These are phyloP conservation scores for Regulus satrapa DNA, from an alignment of 2,113 vertebrate species.

Conservation along the genomic window DNA sequence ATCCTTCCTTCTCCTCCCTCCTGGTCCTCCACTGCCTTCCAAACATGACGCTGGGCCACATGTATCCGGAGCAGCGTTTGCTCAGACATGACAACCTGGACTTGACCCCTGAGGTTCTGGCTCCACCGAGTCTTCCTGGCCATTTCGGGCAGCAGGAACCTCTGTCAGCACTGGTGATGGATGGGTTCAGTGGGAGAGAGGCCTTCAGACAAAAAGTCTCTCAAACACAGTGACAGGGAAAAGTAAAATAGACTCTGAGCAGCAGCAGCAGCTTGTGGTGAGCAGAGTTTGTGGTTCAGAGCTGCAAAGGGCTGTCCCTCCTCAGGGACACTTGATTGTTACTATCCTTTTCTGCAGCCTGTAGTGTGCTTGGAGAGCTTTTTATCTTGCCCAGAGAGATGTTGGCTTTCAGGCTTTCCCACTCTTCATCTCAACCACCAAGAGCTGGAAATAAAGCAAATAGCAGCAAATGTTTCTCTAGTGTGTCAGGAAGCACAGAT, in stretches of 20 bases:
- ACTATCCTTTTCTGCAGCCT: background rate
- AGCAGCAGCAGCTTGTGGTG: background rate
- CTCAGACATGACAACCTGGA: conserved; percentile 76
- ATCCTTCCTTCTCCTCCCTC: conserved; percentile 61
- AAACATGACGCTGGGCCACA: background rate
- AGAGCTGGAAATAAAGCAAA: background rate
- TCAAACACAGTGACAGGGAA: background rate
- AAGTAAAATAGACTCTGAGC: background rate
- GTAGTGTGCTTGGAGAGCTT: background rate
- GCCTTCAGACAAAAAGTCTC: conserved; percentile 24
- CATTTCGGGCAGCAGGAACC: conserved; percentile 50
- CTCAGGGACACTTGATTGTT: background rate
- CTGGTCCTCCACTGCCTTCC: background rate
- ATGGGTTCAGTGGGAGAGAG: conserved; percentile 57
- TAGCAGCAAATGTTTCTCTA: background rate
- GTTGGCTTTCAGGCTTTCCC: background rate
- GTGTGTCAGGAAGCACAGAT: background rate
- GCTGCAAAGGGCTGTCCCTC: background rate
- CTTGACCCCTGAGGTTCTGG: conserved; percentile 84
- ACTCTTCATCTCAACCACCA: background rate
- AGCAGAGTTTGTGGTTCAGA: background rate
- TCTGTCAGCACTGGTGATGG: conserved; percentile 60
- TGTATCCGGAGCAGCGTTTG: background rate
- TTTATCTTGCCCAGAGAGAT: background rate
- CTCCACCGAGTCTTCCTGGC: conserved; percentile 78